Conservation (phyloP, 2,113 vertebrate genomes). For the Anhinga rufa region DNA sequence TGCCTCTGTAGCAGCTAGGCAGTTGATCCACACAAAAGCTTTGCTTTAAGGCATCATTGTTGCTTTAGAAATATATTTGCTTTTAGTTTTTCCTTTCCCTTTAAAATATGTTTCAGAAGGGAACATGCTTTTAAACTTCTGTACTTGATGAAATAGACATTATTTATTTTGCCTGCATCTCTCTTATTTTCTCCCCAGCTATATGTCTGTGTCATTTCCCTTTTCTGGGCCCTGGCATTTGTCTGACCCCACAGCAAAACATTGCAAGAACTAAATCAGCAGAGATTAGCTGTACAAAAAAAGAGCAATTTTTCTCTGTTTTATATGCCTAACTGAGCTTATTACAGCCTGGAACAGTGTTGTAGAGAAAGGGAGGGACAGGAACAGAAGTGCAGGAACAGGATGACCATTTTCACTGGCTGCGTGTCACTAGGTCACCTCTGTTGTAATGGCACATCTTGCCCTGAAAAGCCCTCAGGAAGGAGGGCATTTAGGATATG, state of each 20-base stretch:
- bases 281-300: background rate
- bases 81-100: background rate
- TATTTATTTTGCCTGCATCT: background rate
- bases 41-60: background rate
- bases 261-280: background rate
- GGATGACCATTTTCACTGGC: background rate
- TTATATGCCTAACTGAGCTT: background rate
- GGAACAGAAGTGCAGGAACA: background rate
- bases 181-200: background rate
- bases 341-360: background rate
- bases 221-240: background rate
- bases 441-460: background rate
- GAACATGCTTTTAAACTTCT: background rate
- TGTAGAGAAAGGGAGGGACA: background rate
- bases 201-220: background rate
- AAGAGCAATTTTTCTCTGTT: background rate
- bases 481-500: background rate
- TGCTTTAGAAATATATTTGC: background rate
- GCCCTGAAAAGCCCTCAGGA: background rate
- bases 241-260: background rate
- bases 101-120: background rate
- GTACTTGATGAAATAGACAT: background rate
- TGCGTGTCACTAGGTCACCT: background rate
- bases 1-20: background rate
- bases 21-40: background rate